Evolutionary conservation across 2,797 vertebrate species (phyloP).

Genomic region (Chromobotia macracanthus): DNA sequence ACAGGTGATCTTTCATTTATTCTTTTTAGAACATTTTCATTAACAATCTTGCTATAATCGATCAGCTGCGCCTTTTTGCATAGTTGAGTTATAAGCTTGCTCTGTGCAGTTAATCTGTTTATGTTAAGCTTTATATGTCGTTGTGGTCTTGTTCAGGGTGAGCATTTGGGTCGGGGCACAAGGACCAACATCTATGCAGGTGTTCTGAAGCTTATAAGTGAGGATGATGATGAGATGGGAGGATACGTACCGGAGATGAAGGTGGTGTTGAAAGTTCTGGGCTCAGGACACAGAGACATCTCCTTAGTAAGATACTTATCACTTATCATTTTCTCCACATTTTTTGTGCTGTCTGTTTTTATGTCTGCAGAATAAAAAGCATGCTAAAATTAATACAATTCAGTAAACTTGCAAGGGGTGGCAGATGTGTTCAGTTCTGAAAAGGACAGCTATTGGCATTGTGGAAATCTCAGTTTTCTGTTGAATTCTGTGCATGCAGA

Average conservation of each 20-base stretch:
- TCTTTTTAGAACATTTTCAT: not conserved
- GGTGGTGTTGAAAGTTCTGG: slow-evolving; percentile 95
- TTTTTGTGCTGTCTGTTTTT: too few relatives aligned
- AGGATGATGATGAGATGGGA: slow-evolving; percentile 76
- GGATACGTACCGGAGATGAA: slow-evolving; percentile 86
- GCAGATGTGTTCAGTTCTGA: too few relatives aligned
- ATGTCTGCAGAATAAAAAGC: too few relatives aligned
- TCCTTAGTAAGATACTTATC: slow-evolving; percentile 86
- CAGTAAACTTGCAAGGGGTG: too few relatives aligned
- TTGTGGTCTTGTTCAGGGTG: slow-evolving; percentile 74
- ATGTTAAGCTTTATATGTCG: not conserved
- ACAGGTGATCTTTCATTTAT: slow-evolving; percentile 76
- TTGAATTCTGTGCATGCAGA: too few relatives aligned
- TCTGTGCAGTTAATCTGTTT: too few relatives aligned
- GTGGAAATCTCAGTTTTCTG: too few relatives aligned
- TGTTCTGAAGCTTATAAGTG: slow-evolving; percentile 85
- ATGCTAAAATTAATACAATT: too few relatives aligned
- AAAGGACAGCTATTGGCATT: too few relatives aligned
- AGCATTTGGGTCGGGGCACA: slow-evolving; percentile 91
- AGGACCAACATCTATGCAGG: slow-evolving; percentile 92
- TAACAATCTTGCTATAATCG: not conserved
- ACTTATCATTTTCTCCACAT: too few relatives aligned
- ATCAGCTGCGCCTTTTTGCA: too few relatives aligned
- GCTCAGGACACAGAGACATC: slow-evolving; percentile 93
- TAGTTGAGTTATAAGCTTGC: not conserved